These are phyloP conservation scores for Lanistes nyassanus DNA, from an alignment of 1,140 invertebrate species.

Conservation along the genomic window DNA sequence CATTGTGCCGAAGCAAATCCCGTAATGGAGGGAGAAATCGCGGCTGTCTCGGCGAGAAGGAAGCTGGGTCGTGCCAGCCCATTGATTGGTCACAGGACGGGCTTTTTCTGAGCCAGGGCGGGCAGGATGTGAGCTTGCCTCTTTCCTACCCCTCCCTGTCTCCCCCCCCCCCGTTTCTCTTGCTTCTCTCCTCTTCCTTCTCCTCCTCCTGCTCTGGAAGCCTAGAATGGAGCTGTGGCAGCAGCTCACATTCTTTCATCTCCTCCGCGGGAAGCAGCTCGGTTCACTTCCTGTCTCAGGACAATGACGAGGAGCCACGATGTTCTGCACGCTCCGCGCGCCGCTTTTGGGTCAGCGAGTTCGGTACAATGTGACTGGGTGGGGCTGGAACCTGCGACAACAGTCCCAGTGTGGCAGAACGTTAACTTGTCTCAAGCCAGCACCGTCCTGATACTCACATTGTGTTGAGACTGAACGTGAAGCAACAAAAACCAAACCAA, in stretches of 20 bases:
- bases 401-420: no score
- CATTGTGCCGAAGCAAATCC: constrained; percentile 18
- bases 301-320: background rate
- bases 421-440: no score
- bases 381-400: no score
- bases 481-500: no score
- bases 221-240: background rate
- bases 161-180: background rate
- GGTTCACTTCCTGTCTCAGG: background rate
- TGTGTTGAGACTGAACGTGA: no score
- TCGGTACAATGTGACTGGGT: no score
- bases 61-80: constrained; percentile 10
- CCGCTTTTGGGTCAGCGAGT: no score
- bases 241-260: background rate
- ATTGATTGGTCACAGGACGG: constrained; percentile 15
- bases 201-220: no score
- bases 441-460: no score
- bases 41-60: constrained; percentile 4
- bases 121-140: constrained; percentile 21
- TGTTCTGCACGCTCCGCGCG: background rate
- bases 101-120: constrained; percentile 6
- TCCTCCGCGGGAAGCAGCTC: background rate
- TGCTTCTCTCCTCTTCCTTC: no score
- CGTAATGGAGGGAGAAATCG: constrained; percentile 21
- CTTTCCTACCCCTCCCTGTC: no score